These are phyloP conservation scores for Orthosia gothica DNA, from an alignment of 2,888 invertebrate genomes.

Conservation along the genomic window DNA sequence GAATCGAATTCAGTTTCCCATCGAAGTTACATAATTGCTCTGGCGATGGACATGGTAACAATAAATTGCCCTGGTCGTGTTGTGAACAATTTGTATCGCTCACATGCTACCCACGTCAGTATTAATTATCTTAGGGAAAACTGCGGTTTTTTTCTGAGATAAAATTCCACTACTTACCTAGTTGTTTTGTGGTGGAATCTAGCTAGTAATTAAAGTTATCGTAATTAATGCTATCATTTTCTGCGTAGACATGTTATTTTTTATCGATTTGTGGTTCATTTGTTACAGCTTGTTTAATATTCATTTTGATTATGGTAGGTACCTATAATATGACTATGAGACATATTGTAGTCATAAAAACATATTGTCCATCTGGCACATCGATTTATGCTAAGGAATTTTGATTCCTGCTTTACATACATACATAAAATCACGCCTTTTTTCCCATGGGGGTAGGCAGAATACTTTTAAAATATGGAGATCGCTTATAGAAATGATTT, in stretches of 20 bases:
- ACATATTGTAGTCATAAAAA: background rate
- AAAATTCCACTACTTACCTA: conserved; percentile 22
- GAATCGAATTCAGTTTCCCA: conserved; percentile 59
- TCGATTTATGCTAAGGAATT: background rate
- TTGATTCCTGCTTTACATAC: background rate
- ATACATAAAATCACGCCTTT: no score
- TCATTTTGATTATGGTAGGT: background rate
- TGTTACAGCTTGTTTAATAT: background rate
- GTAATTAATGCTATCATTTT: conserved; percentile 32
- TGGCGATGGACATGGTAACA: conserved; percentile 47
- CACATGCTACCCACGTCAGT: conserved; percentile 32
- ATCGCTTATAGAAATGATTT: background rate
- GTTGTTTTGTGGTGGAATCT: conserved; percentile 3
- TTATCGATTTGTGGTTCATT: conserved; percentile 4
- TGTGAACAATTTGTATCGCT: conserved; percentile 26
- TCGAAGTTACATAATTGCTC: conserved; percentile 46
- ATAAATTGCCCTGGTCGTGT: conserved; percentile 33
- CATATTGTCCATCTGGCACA: no score
- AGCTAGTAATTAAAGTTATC: conserved; percentile 8
- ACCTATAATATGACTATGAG: background rate
- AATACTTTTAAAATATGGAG: background rate
- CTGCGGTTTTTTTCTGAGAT: conserved; percentile 30
- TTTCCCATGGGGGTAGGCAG: no score
- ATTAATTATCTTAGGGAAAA: conserved; percentile 43
- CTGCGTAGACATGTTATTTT: conserved; percentile 3